phyloP scores from a whole-genome alignment of 1,140 invertebrate genomes.

The Cheumatopsyche charites region DNA sequence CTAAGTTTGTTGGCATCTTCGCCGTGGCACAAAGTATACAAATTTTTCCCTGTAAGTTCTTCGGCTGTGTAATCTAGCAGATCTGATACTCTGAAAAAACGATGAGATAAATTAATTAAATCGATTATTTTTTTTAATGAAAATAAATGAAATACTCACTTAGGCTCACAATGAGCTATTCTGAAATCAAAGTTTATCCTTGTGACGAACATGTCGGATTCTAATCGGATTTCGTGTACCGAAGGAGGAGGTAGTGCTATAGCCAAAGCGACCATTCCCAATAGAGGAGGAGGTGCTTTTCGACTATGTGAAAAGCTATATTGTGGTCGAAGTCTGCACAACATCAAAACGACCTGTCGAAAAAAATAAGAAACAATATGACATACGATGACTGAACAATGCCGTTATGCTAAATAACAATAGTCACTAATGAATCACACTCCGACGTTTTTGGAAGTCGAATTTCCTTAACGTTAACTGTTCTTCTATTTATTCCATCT shows the following conservation, averaged over 20 bases:
- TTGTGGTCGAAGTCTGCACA: conserved; percentile 88
- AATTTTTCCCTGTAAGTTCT: conserved; percentile 90
- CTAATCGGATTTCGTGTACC: conserved; percentile 94
- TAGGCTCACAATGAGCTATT: conserved; percentile 96
- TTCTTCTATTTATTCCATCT: background rate
- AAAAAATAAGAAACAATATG: conserved; percentile 21
- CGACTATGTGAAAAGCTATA: conserved; percentile 88
- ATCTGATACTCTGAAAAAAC: conserved; percentile 80
- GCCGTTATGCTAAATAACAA: background rate
- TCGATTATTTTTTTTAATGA: background rate
- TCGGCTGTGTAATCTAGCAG: conserved; percentile 91
- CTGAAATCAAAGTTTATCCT: conserved; percentile 94
- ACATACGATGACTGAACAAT: background rate
- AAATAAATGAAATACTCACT: conserved; percentile 66
- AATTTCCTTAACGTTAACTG: background rate
- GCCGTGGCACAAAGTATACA: conserved; percentile 93
- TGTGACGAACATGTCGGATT: conserved; percentile 96
- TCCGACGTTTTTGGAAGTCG: no score
- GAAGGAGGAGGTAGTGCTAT: conserved; percentile 95
- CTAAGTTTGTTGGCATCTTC: conserved; percentile 92
- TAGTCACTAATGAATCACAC: background rate
- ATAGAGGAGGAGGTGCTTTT: conserved; percentile 80
- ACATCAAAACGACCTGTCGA: conserved; percentile 85
- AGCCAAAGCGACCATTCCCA: conserved; percentile 93
- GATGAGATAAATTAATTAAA: background rate